phyloP scores from a whole-genome alignment of 2,888 invertebrate species.

The Dynastes maya region DNA sequence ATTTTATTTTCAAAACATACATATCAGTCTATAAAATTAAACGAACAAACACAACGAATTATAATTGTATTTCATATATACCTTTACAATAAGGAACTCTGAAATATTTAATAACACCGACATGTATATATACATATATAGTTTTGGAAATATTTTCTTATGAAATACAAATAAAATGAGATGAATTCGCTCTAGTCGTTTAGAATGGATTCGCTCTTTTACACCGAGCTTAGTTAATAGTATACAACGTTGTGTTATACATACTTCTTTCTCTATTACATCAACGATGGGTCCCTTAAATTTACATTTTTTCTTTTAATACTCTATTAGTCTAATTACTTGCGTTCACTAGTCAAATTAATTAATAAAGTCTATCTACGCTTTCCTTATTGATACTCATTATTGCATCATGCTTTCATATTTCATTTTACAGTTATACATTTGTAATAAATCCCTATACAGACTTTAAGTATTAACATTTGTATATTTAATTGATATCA shows the following conservation, averaged over 20 bases:
- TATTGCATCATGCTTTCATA: no score
- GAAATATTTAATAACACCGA: conserved; percentile 39
- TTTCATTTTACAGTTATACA: no score
- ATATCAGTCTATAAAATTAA: conserved; percentile 42
- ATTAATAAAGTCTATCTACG: neutral
- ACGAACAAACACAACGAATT: conserved; percentile 40
- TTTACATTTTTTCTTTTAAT: neutral
- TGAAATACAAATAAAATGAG: neutral
- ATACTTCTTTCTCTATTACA: neutral
- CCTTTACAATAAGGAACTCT: conserved; percentile 33
- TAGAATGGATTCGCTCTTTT: neutral
- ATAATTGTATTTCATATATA: conserved; percentile 8
- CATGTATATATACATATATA: conserved; percentile 14
- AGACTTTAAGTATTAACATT: no score
- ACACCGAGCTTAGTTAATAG: neutral
- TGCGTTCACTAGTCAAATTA: neutral
- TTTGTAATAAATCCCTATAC: no score
- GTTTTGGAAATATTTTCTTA: neutral
- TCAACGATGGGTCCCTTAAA: conserved; percentile 34
- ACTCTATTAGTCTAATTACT: neutral
- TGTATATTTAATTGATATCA: no score
- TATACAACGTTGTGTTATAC: neutral
- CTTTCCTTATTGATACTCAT: no score
- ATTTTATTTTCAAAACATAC: conserved; percentile 43
- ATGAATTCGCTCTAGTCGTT: neutral